These are phyloP conservation scores for Delichon dasypus DNA, from an alignment of 2,797 vertebrate genomes.

Conservation along the genomic window DNA sequence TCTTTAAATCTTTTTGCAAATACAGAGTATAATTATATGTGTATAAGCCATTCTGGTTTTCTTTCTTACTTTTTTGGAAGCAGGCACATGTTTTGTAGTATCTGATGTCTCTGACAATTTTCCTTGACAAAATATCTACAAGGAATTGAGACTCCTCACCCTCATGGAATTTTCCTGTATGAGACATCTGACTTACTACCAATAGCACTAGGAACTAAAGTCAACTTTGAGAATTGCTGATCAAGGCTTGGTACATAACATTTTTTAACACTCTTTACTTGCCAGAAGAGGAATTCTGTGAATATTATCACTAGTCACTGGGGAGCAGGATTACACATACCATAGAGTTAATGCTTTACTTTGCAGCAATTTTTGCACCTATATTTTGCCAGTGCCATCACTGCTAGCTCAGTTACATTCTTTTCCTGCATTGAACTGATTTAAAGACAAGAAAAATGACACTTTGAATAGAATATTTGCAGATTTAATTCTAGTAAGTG, in stretches of 20 bases:
- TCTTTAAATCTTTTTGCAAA: background rate
- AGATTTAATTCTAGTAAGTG: background rate
- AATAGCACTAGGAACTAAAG: conserved; percentile 1
- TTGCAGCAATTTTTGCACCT: background rate
- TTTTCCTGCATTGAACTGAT: background rate
- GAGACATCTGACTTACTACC: background rate
- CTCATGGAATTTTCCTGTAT: background rate
- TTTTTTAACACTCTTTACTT: background rate
- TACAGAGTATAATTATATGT: background rate
- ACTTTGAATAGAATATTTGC: conserved; percentile 15
- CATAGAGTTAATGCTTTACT: background rate
- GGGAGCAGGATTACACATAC: background rate
- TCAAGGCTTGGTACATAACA: background rate
- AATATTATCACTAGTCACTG: background rate
- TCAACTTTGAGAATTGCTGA: conserved; percentile 9
- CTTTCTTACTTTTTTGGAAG: background rate
- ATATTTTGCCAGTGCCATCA: background rate
- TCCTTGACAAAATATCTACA: conserved; percentile 26
- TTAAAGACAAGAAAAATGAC: background rate
- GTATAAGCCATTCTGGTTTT: background rate
- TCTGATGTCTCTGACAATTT: background rate
- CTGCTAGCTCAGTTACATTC: background rate
- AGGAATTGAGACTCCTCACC: background rate
- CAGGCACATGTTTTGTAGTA: background rate
- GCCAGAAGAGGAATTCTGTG: background rate